A percentile compares a stretch with the other conserved stretches of the same genome.
Evolutionary conservation across 2,888 invertebrate species (phyloP).

Genomic region (Auanema freiburgensis): DNA sequence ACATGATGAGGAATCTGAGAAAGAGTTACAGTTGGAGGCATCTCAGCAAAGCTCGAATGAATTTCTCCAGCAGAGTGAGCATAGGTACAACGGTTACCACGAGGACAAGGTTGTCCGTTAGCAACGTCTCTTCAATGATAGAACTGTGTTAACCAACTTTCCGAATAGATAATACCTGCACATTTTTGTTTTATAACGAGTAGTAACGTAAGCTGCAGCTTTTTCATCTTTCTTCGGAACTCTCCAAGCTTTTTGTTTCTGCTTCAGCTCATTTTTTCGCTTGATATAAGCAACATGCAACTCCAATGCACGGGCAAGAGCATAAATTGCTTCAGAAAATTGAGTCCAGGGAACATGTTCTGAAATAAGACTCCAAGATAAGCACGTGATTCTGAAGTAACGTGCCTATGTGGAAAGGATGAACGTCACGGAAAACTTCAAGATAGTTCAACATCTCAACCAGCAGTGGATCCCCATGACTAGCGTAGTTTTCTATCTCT

Average conservation of each 20-base stretch:
- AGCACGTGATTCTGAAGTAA: too few species aligned
- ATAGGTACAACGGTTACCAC: slow-evolving; percentile 85
- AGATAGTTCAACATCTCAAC: slow-evolving; percentile 26
- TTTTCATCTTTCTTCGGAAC: not conserved
- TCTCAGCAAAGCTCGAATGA: slow-evolving; percentile 5
- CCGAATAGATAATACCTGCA: slow-evolving; percentile 25
- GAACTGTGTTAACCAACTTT: not conserved
- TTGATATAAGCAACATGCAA: slow-evolving; percentile 8
- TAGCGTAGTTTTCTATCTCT: slow-evolving; percentile 34
- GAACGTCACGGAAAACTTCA: slow-evolving; percentile 16
- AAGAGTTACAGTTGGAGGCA: too few species aligned
- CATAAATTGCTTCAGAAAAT: slow-evolving; percentile 12
- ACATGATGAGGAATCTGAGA: not conserved
- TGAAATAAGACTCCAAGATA: not conserved
- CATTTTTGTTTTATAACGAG: slow-evolving; percentile 45
- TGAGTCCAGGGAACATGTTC: slow-evolving; percentile 15
- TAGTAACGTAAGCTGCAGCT: slow-evolving; percentile 3
- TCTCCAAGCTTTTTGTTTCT: slow-evolving; percentile 3
- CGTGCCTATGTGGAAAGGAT: slow-evolving; percentile 20
- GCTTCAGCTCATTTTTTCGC: not conserved
- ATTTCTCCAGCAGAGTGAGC: slow-evolving; percentile 88
- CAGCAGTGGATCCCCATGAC: not conserved
- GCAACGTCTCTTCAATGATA: slow-evolving; percentile 77
- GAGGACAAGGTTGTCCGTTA: slow-evolving; percentile 79
- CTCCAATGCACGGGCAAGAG: slow-evolving; percentile 9